These are phyloP conservation scores for Protobothrops flavoviridis DNA, from an alignment of 2,113 vertebrate genomes.

Conservation along the genomic window DNA sequence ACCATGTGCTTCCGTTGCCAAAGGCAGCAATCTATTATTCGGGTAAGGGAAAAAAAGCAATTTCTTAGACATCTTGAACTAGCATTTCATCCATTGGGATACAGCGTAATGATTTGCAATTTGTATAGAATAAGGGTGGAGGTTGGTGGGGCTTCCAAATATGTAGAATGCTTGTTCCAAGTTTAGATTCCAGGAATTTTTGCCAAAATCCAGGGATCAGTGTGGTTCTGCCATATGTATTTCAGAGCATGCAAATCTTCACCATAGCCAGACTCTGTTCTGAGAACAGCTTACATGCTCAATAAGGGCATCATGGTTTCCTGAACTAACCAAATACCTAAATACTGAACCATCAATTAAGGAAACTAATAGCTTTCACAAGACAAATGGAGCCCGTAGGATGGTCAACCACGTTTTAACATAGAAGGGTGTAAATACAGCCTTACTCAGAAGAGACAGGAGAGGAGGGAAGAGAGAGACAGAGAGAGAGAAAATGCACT, in stretches of 20 bases:
- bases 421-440: neutral
- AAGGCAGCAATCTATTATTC: neutral
- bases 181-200: neutral
- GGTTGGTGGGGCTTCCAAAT: too few relatives aligned
- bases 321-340: neutral
- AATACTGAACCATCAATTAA: neutral
- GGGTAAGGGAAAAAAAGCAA: accelerated
- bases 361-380: neutral
- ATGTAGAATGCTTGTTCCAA: neutral
- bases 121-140: neutral
- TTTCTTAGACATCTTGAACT: neutral
- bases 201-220: neutral
- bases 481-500: neutral
- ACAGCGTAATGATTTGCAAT: neutral
- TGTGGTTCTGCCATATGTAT: neutral
- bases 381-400: neutral
- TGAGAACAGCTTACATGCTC: neutral
- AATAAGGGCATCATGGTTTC: neutral
- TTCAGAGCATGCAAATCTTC: neutral
- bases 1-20: neutral
- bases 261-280: neutral
- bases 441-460: neutral
- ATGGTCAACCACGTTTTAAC: neutral
- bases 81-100: neutral
- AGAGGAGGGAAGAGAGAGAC: neutral